Percentiles rank a stretch among this genome's conserved stretches.
Conservation (phyloP, 2,888 invertebrate species). For the Drosophila aldrichi region DNA sequence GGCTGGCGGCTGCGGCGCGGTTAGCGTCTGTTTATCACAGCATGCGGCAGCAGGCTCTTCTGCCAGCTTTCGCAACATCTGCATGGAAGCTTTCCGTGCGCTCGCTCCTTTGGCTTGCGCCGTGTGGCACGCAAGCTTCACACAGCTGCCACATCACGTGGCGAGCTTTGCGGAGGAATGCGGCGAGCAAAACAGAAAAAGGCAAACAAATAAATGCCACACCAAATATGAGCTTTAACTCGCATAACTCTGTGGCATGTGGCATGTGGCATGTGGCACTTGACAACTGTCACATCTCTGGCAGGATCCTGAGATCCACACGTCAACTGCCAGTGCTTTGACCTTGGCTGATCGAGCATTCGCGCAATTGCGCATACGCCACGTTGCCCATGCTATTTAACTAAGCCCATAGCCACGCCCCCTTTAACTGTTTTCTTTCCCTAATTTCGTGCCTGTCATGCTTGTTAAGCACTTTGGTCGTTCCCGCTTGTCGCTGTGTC, state of each 20-base stretch:
- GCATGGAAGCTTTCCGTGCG: slow-evolving; percentile 50
- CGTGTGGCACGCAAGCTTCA: slow-evolving; percentile 63
- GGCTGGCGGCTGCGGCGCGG: slow-evolving; percentile 16
- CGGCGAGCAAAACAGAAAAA: slow-evolving; percentile 69
- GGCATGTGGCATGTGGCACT: not conserved
- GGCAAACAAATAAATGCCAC: slow-evolving; percentile 7
- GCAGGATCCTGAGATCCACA: slow-evolving; percentile 9
- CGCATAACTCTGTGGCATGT: slow-evolving; percentile 14
- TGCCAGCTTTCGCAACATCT: slow-evolving; percentile 55
- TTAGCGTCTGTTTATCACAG: slow-evolving; percentile 55
- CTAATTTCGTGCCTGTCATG: slow-evolving; percentile 20
- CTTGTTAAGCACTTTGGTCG: slow-evolving; percentile 48
- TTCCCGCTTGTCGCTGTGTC: slow-evolving; percentile 37
- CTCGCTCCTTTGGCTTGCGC: not conserved
- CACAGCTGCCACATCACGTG: slow-evolving; percentile 50
- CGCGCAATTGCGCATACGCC: slow-evolving; percentile 1
- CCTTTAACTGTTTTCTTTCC: not conserved
- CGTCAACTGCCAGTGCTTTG: not conserved
- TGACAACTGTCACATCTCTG: slow-evolving; percentile 3
- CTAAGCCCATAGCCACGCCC: slow-evolving; percentile 11
- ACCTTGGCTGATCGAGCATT: slow-evolving; percentile 1
- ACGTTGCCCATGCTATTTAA: not conserved
- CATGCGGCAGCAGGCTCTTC: slow-evolving; percentile 56
- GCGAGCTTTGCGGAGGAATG: slow-evolving; percentile 49
- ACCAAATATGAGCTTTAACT: slow-evolving; percentile 8